phyloP scores from a whole-genome alignment of 2,888 invertebrate genomes.

The Reticulitermes lucifugus region DNA sequence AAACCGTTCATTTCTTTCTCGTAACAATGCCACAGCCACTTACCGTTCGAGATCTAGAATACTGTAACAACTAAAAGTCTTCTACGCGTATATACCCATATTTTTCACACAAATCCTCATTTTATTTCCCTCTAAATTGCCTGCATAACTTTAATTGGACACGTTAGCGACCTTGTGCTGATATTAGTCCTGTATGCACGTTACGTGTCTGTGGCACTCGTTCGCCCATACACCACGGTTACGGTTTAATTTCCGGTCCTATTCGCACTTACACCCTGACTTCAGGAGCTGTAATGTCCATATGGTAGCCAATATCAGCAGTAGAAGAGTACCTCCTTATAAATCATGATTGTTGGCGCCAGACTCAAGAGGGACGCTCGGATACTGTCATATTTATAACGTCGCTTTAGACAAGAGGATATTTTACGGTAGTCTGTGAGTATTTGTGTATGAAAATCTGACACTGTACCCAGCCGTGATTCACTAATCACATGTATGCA shows the following conservation, averaged over 20 bases:
- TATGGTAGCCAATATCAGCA: background rate
- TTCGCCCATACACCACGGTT: background rate
- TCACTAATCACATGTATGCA: background rate
- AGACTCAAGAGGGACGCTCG: background rate
- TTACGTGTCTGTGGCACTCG: background rate
- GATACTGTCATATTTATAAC: background rate
- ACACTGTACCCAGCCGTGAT: background rate
- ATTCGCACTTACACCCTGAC: background rate
- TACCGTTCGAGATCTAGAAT: too few species aligned
- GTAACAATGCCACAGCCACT: too few species aligned
- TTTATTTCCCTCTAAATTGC: background rate
- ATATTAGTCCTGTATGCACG: background rate
- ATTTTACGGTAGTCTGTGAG: background rate
- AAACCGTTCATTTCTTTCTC: too few species aligned
- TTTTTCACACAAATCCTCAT: too few species aligned
- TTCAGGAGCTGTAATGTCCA: background rate
- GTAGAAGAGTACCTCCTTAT: background rate
- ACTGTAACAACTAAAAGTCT: too few species aligned
- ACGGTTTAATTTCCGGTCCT: background rate
- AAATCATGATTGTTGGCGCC: background rate
- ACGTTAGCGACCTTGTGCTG: background rate
- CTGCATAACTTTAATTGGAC: background rate
- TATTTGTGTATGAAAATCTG: background rate
- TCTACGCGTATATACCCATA: too few species aligned
- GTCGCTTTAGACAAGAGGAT: background rate